Base-by-base conservation (phyloP, 2,797 vertebrate species). In the Betta splendens region DNA sequence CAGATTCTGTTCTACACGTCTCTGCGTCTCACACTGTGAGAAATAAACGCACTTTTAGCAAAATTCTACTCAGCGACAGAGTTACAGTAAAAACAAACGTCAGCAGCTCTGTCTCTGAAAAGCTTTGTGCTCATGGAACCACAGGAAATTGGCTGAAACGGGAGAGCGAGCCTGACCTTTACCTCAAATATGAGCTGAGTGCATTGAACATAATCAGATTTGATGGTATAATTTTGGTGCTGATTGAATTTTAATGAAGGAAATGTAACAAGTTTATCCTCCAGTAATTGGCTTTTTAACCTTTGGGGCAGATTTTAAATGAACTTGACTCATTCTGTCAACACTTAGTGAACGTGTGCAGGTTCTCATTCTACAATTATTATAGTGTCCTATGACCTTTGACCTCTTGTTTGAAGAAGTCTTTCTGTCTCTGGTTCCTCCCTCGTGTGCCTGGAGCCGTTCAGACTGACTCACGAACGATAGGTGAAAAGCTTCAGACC, bases 201-300 rank as follows among this genome's bases (percentile, higher is more conserved):
- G 45, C 42, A 22, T 28, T 42, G 37, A 58, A 48, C 48, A 5
- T 63, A 70, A 79, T 74, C 60, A 56, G 25, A 70, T 55, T 1
- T 44, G 70, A 84, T 54, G 29, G 21, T 49, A 25, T 48, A 3
- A 54, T 55, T 72, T 66, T 28, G 44, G 5, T 18, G 46, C 12
- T 77, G 52, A 76, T 68, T 75, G 49, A 55, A 64, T 64, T 54
- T 45, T 74, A 79, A 79, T 74, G 64, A 73, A 53, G 40, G 57
- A 55, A 64, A 64, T 51, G 33, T 51, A 75, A 81, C 66, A 62
- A 66, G 23, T 55, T 72, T 76, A 16, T 43, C 55, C 40, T 5
- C 16, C 10, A 10, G 25, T 61, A 49, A 77, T 77, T 75, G 42
- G 26, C 59, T 56, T 51, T 56, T 73, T 64, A 69, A 75, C 79